Evolutionary conservation across 1,140 invertebrate genomes (phyloP), one percentile per base, ranked within the genome.

Genomic region (Calephelis virginiensis): DNA sequence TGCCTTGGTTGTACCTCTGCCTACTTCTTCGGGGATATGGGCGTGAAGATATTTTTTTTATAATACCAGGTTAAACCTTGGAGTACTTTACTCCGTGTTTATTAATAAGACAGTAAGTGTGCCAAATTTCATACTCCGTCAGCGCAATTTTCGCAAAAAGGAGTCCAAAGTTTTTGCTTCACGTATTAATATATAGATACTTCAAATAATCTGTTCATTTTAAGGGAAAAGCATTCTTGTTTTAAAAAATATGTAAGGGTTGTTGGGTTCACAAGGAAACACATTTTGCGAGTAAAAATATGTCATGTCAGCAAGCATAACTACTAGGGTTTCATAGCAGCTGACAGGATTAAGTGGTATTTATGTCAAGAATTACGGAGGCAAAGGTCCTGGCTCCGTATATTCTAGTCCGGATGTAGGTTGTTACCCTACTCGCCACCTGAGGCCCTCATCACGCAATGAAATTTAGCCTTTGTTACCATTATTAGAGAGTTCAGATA

Each of bases 301-400:
- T 56, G 28, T 56, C 53, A 37, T 56, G 53, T 56, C 28, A 56
- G 17, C 9, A 14, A 11, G 10, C 17, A 28, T 56, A 56, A 56
- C 53, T 56, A 56, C 53, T 56, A 56, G 53, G 53, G 53, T 56
- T 56, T 56, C 53, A 37, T 56, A 56, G 53, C 53, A 56, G 53
- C 53, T 56, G 50, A 56, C 50, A 56, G 50, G 50, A 56, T 56
- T 56, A 56, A 56, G 53, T 56, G 53, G 17, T 56, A 56, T 56
- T 56, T 56, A 56, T 56, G 53, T 56, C 53, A 56, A 56, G 50
- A 56, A 56, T 56, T 56, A 56, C 50, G 17, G 28, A 56, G 50
- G 50, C 50, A 56, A 56, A 56, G 50, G 50, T 56, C 17, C 50
- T 56, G 50, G 50, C 50, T 56, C 50, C 50, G 50, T 56, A 56